These are phyloP conservation scores for Sarcophaga carnaria DNA, from an alignment of 2,888 invertebrate genomes.

Conservation along the genomic window DNA sequence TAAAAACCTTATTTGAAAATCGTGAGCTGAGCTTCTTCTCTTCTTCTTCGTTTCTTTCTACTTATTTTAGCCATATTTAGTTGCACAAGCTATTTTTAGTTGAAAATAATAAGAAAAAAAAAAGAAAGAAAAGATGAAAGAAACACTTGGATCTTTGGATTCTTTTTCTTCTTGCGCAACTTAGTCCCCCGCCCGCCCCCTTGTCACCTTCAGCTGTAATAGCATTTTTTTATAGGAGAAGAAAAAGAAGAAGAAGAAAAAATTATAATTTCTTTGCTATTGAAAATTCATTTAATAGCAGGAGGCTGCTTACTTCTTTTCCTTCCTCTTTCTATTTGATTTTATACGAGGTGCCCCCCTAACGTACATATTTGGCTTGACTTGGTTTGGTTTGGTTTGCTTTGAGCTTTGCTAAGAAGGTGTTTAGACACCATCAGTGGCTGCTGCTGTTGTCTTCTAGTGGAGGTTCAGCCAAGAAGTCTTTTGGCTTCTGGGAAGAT, in stretches of 20 bases:
- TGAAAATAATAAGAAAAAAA: background rate
- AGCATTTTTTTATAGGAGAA: slow-evolving; percentile 22
- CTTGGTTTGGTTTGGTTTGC: slow-evolving; percentile 23
- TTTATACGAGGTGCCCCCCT: background rate
- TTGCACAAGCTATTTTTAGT: slow-evolving; percentile 62
- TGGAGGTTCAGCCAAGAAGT: slow-evolving; percentile 14
- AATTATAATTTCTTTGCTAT: slow-evolving; percentile 68
- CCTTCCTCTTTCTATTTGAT: background rate
- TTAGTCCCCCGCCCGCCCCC: no score
- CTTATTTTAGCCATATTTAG: slow-evolving; percentile 47
- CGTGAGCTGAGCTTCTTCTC: slow-evolving; percentile 69
- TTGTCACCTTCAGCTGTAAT: no score
- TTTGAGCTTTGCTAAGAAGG: slow-evolving; percentile 43
- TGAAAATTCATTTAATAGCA: slow-evolving; percentile 64
- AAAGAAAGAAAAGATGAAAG: background rate
- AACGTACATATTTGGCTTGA: slow-evolving; percentile 37
- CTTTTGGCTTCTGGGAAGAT: slow-evolving; percentile 65
- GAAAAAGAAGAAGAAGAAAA: background rate
- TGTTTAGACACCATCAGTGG: slow-evolving; percentile 38
- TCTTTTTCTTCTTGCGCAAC: background rate
- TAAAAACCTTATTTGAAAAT: slow-evolving; percentile 74
- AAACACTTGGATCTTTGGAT: background rate
- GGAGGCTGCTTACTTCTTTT: slow-evolving; percentile 12
- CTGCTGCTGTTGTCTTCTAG: no score
- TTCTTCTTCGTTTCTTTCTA: slow-evolving; percentile 1